Base-by-base conservation (phyloP, 1,140 invertebrate species). In the Megalonaias nervosa region DNA sequence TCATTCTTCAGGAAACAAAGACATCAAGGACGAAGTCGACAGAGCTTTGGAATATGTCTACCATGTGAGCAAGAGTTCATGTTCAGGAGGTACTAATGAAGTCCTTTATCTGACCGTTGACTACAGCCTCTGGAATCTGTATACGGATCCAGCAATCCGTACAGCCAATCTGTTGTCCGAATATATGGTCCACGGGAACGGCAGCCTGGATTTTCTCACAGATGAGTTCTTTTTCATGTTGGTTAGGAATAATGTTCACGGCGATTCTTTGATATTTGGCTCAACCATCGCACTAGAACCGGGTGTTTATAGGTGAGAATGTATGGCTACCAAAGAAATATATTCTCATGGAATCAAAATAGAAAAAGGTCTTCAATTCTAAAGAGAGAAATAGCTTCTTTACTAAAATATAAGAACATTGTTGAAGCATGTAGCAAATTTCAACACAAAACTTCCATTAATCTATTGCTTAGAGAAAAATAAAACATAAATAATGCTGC, bases 181-280 rank as follows among this genome's bases (percentile, higher is more conserved):
- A 65, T 65, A 84, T 23, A 16, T 79, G 16, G 57, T 67, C 23
- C 4, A 59, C 21, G 66, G 81, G 65, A 70, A 79, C n/a, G 78
- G 76, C 9, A 70, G 23, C 0, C 62, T 84, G 55, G 67, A 81
- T 60, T 67, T 75, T 21, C 92, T 94, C 48, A 95, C 95, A 19
- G 96, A 97, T 87, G 96, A 97, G 90, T 90, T 98, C 12, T 91
- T 98, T 11, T 97, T 97, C 86, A 95, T 96, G 0, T 94, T 94
- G 62, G 95, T 98, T 1, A 93, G 97, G 75, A 96, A 96, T 2
- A 97, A 98, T 94, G 95, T 98, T 0, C 96, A 97, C 88, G 97
- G 97, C 82, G 95, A 97, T 87, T 95, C 97, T 82, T 95, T 97
- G 82, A 97, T 98, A 81, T 98, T 97, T 87, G 97, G 96, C 1